These are phyloP conservation scores for Leptobrachium ailaonicum DNA, from an alignment of 2,113 vertebrate species.

Conservation along the genomic window DNA sequence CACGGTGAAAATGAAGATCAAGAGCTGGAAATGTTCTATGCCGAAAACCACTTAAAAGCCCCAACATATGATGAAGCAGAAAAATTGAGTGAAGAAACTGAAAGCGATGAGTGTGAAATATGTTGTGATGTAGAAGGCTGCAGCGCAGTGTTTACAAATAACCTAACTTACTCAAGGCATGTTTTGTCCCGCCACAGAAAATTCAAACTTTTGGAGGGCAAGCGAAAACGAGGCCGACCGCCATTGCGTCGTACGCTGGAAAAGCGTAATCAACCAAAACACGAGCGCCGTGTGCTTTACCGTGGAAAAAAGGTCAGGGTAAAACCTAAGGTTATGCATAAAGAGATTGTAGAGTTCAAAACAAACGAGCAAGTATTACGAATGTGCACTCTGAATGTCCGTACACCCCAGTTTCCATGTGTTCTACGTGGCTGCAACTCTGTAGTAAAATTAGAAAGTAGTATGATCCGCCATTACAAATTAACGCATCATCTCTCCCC, in stretches of 20 bases:
- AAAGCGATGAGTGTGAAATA: constrained; percentile 75
- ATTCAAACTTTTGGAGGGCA: constrained; percentile 70
- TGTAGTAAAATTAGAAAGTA: constrained; percentile 82
- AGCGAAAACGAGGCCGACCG: constrained; percentile 6
- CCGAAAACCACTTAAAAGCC: constrained; percentile 83
- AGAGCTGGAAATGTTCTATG: constrained; percentile 82
- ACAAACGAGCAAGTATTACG: constrained; percentile 86
- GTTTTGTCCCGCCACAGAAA: constrained; percentile 81
- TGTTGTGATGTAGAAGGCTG: constrained; percentile 86
- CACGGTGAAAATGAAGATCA: constrained; percentile 67
- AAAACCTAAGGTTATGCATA: constrained; percentile 53
- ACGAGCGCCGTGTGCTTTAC: constrained; percentile 33
- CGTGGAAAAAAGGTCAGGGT: constrained; percentile 58
- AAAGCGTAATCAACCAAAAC: constrained; percentile 53
- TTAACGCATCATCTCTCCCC: constrained; percentile 77
- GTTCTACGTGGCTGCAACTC: constrained; percentile 91
- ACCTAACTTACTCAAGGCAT: constrained; percentile 81
- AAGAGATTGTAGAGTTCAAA: constrained; percentile 65
- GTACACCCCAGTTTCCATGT: constrained; percentile 84
- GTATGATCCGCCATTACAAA: constrained; percentile 86
- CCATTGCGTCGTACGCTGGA: constrained; percentile 38
- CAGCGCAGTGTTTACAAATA: constrained; percentile 77
- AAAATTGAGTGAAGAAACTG: constrained; percentile 69
- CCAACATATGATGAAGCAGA: constrained; percentile 72
- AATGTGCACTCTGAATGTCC: constrained; percentile 87